Base-by-base conservation (phyloP, 2,888 invertebrate species). In the Drosophila mettleri region DNA sequence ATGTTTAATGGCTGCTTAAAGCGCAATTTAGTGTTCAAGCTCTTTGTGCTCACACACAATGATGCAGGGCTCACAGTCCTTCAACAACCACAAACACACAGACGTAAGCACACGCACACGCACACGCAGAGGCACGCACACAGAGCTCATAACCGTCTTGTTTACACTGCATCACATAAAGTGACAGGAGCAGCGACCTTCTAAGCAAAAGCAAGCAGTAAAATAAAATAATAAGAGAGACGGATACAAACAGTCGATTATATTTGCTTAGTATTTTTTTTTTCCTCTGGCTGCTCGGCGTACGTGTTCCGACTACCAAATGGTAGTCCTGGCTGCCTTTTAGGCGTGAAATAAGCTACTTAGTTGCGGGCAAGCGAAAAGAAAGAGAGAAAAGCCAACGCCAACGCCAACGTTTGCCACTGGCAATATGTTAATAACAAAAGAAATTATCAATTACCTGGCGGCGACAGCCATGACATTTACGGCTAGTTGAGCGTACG, bases 1-100 rank as follows among this genome's bases (percentile, higher is more conserved):
- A 63, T 72, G 60, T 74, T 83, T 78, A 85, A 88, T 82, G 78
- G 86, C 72, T 75, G 76, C 76, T 83, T 83, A 83, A 75, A 83
- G 88, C 72, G 74, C 78, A 83, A 83, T 83, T 88, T 88, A 72
- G 68, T 74, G 70, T 74, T 74, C 72, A 54, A 73, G 69, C 61
- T 67, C 73, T 85, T 85, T 88, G 78, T 85, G 73, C 65, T 52
- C 49, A 41, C 70, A 41, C 70, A 80, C 78, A 88, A 88, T 83
- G 80, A 75, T 68, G 88, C 63, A 53, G 36, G 49, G 48, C 49
- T 54, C 27, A 16, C 12, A 38, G 62, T 48, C 48, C 55, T 36
- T 14, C 10, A 41, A 3, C 31, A 16, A 3, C 16, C 14, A n/a
- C 16, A 14, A 3, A 1, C 9, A 18, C 18, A 31, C 18, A 24